phyloP scores from a whole-genome alignment of 1,140 invertebrate species.

The Tetramorium alpestre region DNA sequence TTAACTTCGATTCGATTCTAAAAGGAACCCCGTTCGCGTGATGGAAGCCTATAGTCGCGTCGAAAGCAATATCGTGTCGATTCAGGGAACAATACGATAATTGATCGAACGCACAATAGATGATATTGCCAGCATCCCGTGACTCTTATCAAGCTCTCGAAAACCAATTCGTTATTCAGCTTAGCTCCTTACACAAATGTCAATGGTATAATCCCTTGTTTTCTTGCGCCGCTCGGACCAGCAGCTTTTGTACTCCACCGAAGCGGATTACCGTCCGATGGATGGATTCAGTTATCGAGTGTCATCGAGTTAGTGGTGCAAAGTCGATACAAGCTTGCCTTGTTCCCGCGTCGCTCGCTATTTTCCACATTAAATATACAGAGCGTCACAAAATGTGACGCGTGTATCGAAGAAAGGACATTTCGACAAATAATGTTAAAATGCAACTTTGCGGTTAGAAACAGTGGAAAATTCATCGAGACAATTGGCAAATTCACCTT shows the following conservation, averaged over 20 bases:
- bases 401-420: background rate
- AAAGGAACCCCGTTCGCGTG: constrained; percentile 49
- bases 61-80: constrained; percentile 55
- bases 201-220: constrained; percentile 51
- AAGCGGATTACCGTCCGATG: constrained; percentile 44
- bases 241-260: constrained; percentile 39
- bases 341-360: constrained; percentile 14
- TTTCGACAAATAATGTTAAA: background rate
- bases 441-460: background rate
- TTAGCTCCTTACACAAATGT: constrained; percentile 48
- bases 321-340: constrained; percentile 48
- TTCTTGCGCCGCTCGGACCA: constrained; percentile 9
- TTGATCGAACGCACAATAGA: constrained; percentile 49
- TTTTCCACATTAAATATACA: constrained; percentile 42
- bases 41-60: constrained; percentile 36
- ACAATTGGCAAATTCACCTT: background rate
- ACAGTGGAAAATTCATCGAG: background rate
- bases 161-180: constrained; percentile 56
- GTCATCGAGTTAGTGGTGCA: constrained; percentile 53
- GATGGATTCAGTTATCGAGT: constrained; percentile 58
- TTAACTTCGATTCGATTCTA: constrained; percentile 51
- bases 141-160: constrained; percentile 30
- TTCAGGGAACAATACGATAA: constrained; percentile 49
- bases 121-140: constrained; percentile 16
- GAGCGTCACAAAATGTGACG: background rate